These are phyloP conservation scores for Chelidonichthys spinosus DNA, from an alignment of 2,797 vertebrate species.

Conservation along the genomic window DNA sequence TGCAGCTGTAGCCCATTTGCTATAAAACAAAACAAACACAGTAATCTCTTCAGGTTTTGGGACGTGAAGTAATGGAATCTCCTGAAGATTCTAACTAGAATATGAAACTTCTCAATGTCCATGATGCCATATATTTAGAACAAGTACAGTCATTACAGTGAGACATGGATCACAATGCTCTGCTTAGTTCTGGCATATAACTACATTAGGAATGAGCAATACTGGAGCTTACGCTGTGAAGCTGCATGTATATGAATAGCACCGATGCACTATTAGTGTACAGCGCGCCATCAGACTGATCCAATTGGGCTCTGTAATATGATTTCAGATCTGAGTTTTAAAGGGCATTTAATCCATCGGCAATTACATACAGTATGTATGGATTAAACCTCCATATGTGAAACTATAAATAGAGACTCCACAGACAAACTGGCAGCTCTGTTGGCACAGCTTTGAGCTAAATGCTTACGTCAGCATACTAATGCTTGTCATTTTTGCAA, in stretches of 20 bases:
- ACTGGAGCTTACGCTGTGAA: neutral
- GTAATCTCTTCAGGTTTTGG: neutral
- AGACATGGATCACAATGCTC: constrained; percentile 16
- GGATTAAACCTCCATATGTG: neutral
- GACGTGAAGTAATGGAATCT: constrained; percentile 23
- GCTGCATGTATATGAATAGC: neutral
- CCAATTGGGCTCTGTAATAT: neutral
- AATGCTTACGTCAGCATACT: neutral
- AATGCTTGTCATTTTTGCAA: neutral
- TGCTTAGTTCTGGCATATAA: neutral
- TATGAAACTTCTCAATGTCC: constrained; percentile 40
- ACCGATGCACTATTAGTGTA: neutral
- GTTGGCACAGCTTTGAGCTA: neutral
- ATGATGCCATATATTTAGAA: constrained; percentile 53
- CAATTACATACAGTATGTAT: constrained; percentile 3
- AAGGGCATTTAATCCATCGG: constrained; percentile 1
- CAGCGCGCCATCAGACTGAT: neutral
- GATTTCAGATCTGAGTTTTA: neutral
- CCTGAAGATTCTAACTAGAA: constrained; percentile 25
- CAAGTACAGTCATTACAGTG: neutral
- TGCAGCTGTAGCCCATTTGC: no score
- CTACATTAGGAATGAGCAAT: neutral
- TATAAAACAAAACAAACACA: no score
- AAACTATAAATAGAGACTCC: neutral
- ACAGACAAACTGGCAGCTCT: neutral